Evolutionary conservation across 2,113 vertebrate species (phyloP), one percentile per base, ranked within the genome.

Genomic region (Ophthalmolycus amberensis): DNA sequence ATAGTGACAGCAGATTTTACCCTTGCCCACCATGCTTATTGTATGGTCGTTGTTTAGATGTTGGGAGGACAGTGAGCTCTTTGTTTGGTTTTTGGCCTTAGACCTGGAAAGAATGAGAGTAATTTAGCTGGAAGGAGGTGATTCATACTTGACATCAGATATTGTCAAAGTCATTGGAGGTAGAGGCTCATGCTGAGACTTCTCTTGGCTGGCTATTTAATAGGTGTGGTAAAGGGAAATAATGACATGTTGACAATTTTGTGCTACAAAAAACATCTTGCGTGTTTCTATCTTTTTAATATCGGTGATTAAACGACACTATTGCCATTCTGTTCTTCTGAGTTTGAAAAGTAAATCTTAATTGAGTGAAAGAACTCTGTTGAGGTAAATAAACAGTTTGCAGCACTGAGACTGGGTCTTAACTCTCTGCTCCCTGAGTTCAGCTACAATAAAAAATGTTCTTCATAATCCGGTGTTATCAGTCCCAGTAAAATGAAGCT

Each of bases 71-170:
- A 91, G 52, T 84, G 71, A 25, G 52, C 64, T 73, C 84, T 91
- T 91, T 91, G 84, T 92, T 81, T 88, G 37, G 15, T 27, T 67
- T 34, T 78, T 92, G 89, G 92, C 81, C 38, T 46, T 20, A 6
- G 69, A 68, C 40, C 3, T 83, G 87, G 92, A 91, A 91, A 88
- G 40, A 88, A 50, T 44, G 25, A 75, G 65, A 79, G 69, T 68
- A 82, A 87, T 77, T 68, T 46, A 67, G 54, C 71, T 70, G 32
- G n/a, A 46, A 68, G 85, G 76, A 71, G 84, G 52, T 59, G 25
- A 74, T 59, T 62, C 73, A 78, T 69, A 70, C 46, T 67, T 63
- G 52, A 88, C 67, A 80, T 87, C 76, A 81, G 54, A 80, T 75
- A 72, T 74, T 66, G 37, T 70, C 10, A 34, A 64, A 68, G 67